phyloP scores from a whole-genome alignment of 2,797 vertebrate genomes.

The Lindbergichthys nudifrons region DNA sequence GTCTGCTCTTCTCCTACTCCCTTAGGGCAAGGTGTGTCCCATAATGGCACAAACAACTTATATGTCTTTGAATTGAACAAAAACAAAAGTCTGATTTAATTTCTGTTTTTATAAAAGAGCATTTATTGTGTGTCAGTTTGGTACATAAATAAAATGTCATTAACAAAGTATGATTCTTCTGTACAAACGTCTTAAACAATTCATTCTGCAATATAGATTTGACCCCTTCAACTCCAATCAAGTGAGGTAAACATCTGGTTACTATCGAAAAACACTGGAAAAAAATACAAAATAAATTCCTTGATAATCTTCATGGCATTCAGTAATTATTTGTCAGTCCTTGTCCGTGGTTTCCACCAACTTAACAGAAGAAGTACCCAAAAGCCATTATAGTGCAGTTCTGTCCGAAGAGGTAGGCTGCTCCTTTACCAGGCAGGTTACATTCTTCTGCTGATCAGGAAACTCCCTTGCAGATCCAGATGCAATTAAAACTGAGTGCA shows the following conservation, averaged over 20 bases:
- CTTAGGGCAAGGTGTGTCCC: conserved; percentile 66
- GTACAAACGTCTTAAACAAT: conserved; percentile 6
- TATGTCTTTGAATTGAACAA: not conserved
- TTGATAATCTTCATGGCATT: not conserved
- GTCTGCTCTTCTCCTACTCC: conserved; percentile 91
- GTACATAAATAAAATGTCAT: conserved; percentile 5
- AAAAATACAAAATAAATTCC: not conserved
- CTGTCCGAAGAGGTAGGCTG: not conserved
- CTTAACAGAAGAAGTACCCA: not conserved
- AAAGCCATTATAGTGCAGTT: not conserved
- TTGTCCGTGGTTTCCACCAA: not conserved
- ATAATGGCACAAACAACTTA: not conserved
- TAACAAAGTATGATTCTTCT: not conserved
- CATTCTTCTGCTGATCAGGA: not conserved
- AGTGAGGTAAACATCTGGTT: not conserved
- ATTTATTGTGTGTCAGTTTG: conserved; percentile 49
- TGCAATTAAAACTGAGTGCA: not conserved
- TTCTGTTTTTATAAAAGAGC: conserved; percentile 12
- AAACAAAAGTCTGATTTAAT: conserved; percentile 4
- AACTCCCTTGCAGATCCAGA: not conserved
- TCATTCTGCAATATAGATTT: not conserved
- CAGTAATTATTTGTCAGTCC: not conserved
- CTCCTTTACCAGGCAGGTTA: not conserved
- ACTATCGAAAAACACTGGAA: not conserved
- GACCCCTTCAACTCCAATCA: not conserved